Evolutionary conservation across 2,888 invertebrate genomes (phyloP).

Genomic region (Xanthorhoe designata): DNA sequence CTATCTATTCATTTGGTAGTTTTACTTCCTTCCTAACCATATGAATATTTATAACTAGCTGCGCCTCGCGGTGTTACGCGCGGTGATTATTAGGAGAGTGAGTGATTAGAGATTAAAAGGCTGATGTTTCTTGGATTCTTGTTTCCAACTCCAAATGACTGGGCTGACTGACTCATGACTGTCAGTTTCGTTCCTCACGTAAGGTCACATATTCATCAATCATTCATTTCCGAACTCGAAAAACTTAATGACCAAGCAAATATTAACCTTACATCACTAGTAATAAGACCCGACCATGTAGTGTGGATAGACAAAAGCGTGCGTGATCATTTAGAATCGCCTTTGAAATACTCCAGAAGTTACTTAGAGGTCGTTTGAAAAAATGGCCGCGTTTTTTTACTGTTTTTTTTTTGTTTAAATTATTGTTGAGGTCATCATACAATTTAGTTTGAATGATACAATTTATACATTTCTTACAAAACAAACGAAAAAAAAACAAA

Average conservation of each 20-base stretch:
- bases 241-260: slow-evolving; percentile 14
- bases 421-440: slow-evolving; percentile 36
- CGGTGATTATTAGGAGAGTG: no score
- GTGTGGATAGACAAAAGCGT: slow-evolving; percentile 19
- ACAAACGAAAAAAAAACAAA: neutral
- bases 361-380: slow-evolving; percentile 35
- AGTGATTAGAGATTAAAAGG: neutral
- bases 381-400: slow-evolving; percentile 51
- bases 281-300: slow-evolving; percentile 16
- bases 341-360: slow-evolving; percentile 29
- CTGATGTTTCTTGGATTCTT: neutral
- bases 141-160: neutral
- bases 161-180: neutral
- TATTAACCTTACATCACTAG: slow-evolving; percentile 11
- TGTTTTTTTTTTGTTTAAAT: slow-evolving; percentile 38
- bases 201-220: slow-evolving; percentile 22
- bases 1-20: no score
- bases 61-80: no score
- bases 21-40: no score
- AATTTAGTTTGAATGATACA: slow-evolving; percentile 3
- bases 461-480: slow-evolving; percentile 19
- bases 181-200: neutral
- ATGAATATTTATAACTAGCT: no score
- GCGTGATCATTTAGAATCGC: slow-evolving; percentile 44
- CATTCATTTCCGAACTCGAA: slow-evolving; percentile 15